Evolutionary conservation across 2,113 vertebrate genomes (phyloP).

Genomic region (Clarias gariepinus): DNA sequence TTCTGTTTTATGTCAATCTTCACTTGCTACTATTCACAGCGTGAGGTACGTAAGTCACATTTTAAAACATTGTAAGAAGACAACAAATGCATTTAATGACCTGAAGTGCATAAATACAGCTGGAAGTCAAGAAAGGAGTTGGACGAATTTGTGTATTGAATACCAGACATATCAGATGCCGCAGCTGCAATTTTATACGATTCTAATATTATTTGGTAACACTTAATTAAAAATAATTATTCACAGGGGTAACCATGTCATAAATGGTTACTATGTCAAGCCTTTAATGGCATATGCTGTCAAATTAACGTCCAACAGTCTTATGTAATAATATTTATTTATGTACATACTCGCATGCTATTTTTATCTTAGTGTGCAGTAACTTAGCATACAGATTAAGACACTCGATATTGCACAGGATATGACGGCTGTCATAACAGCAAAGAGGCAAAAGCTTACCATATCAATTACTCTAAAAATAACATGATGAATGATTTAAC

Average conservation of each 20-base stretch:
- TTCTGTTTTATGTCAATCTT: constrained; percentile 32
- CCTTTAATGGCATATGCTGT: not conserved
- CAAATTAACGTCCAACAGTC: not conserved
- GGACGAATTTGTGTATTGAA: not conserved
- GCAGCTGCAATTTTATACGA: not conserved
- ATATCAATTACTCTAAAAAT: not conserved
- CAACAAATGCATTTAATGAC: not conserved
- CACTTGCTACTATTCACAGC: constrained; percentile 53
- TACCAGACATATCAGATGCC: too few species aligned
- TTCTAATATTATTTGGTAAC: not conserved
- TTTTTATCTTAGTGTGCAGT: not conserved
- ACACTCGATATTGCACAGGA: not conserved
- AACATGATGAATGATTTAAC: not conserved
- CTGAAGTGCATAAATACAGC: too few species aligned
- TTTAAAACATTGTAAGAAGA: constrained; percentile 7
- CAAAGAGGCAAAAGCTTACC: not conserved
- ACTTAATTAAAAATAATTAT: not conserved
- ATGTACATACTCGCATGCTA: not conserved
- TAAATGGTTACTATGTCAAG: not conserved
- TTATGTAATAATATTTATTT: not conserved
- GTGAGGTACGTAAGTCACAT: constrained; percentile 58
- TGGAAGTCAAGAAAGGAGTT: not conserved
- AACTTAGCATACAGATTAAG: not conserved
- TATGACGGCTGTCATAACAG: not conserved
- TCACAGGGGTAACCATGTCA: not conserved